These are phyloP conservation scores for Circaetus gallicus DNA, from an alignment of 2,113 vertebrate species.

Conservation along the genomic window DNA sequence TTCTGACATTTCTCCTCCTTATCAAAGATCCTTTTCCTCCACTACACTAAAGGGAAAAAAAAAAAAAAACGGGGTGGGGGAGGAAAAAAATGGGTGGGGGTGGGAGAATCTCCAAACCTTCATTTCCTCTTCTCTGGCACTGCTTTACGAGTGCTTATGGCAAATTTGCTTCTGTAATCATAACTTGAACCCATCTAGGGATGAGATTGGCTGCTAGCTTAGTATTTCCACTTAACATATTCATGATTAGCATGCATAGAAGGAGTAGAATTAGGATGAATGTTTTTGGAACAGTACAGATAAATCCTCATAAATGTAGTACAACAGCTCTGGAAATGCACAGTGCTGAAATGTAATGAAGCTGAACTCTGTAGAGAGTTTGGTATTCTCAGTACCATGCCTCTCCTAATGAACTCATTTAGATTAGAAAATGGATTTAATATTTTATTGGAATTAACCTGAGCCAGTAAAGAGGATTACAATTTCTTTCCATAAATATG, in stretches of 20 bases:
- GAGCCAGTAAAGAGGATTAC: constrained; percentile 85
- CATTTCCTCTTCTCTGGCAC: constrained; percentile 64
- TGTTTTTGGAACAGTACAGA: constrained; percentile 82
- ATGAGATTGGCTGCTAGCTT: constrained; percentile 76
- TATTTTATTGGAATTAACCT: constrained; percentile 88
- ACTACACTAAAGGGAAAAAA: not conserved
- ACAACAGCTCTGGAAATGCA: constrained; percentile 81
- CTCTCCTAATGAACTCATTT: constrained; percentile 87
- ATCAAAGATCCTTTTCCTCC: not conserved
- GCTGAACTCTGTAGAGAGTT: constrained; percentile 80
- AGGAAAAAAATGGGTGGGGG: no score
- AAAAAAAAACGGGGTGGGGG: rapidly evolving
- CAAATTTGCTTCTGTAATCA: constrained; percentile 81
- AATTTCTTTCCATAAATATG: constrained; percentile 82
- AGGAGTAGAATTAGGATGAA: constrained; percentile 82
- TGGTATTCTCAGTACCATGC: constrained; percentile 79
- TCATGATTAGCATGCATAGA: constrained; percentile 81
- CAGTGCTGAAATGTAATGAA: constrained; percentile 80
- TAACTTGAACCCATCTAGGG: constrained; percentile 80
- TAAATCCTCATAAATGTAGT: constrained; percentile 86
- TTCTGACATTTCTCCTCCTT: not conserved
- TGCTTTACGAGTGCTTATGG: constrained; percentile 71
- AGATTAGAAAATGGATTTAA: constrained; percentile 89
- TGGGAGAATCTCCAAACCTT: not conserved
- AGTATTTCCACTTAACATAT: constrained; percentile 80